Base-by-base conservation (phyloP, 2,797 vertebrate species). In the Crocidura indochinensis region DNA sequence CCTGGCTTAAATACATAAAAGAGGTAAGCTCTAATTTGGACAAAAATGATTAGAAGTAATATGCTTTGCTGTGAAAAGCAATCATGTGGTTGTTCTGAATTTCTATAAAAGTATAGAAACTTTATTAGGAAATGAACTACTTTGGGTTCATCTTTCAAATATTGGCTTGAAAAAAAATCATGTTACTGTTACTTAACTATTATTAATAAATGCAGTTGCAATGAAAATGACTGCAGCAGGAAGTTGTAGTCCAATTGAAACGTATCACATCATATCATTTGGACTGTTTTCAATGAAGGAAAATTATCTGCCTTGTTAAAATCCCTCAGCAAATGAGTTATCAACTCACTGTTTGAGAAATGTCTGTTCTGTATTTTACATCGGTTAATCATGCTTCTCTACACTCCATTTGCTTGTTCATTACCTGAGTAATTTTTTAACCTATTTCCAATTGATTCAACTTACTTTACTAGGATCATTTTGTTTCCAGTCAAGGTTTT, bases 211-310 rank as follows among this genome's bases (percentile, higher is more conserved):
- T 69, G 10, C 1, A 69, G 29, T 29, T 78, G 53, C 8, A 85
- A 22, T 81, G 29, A 24, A 17, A 90, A 9, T 8, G 26, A 38
- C 2, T 4, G 31, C 27, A 72, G 46, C 49, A 72, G 29, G 60
- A 77, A 38, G 9, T 51, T 88, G 29, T 72, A 44, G 19, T 75
- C 22, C 8, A 31, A 20, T 12, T 46, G 27, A 73, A 8, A 10
- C 65, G n/a, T 17, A 6, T 76, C 29, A 38, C 10, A 64, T 68
- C 29, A 20, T 3, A 9, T 56, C 20, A 19, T 24, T 14, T 71
- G 92, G n/a, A 2, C 65, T 64, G 10, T 89, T 76, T 94, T 90
- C 65, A 38, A 12, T 24, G 17, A 69, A 72, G 20, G 17, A 75
- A 72, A 92, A 84, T 24, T 69, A 60, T 73, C 26, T 72, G 5